Evolutionary conservation across 2,888 invertebrate genomes (phyloP).

Genomic region (Yponomeuta plumbellus): DNA sequence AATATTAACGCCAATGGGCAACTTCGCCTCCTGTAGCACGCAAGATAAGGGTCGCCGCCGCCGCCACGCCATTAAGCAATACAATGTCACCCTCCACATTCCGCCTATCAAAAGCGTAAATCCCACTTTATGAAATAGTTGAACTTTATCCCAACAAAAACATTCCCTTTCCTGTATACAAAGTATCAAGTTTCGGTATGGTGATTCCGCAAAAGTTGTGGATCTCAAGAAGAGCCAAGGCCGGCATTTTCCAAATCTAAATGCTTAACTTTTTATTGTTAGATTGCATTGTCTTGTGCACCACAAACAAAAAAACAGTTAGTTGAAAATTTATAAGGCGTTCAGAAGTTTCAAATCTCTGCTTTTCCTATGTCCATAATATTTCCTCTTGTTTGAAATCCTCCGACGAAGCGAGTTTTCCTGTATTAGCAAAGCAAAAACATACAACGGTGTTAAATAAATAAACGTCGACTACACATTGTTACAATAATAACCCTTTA

Average conservation of each 20-base stretch:
- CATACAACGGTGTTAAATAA: background rate
- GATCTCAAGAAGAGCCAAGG: too few relatives aligned
- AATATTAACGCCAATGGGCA: background rate
- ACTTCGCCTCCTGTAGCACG: constrained; percentile 41
- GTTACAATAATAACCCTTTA: background rate
- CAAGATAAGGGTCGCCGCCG: constrained; percentile 55
- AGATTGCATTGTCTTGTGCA: too few relatives aligned
- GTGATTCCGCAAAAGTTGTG: too few relatives aligned
- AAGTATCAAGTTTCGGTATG: too few relatives aligned
- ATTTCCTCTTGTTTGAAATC: background rate
- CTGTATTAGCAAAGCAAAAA: background rate
- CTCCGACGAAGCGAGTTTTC: background rate
- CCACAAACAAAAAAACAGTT: too few relatives aligned
- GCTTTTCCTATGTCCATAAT: too few relatives aligned
- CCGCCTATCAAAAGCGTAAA: constrained; percentile 44
- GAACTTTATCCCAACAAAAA: too few relatives aligned
- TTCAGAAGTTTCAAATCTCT: too few relatives aligned
- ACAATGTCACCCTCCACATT: constrained; percentile 46
- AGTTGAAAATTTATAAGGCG: too few relatives aligned
- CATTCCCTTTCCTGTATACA: too few relatives aligned
- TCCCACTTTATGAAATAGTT: constrained; percentile 23
- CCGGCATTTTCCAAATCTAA: too few relatives aligned
- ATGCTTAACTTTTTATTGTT: too few relatives aligned
- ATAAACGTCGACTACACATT: background rate
- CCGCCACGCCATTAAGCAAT: constrained; percentile 49